A percentile compares a stretch with the other conserved stretches of the same genome.
Evolutionary conservation across 2,113 vertebrate species (phyloP).

Genomic region (Oostethus manadensis): DNA sequence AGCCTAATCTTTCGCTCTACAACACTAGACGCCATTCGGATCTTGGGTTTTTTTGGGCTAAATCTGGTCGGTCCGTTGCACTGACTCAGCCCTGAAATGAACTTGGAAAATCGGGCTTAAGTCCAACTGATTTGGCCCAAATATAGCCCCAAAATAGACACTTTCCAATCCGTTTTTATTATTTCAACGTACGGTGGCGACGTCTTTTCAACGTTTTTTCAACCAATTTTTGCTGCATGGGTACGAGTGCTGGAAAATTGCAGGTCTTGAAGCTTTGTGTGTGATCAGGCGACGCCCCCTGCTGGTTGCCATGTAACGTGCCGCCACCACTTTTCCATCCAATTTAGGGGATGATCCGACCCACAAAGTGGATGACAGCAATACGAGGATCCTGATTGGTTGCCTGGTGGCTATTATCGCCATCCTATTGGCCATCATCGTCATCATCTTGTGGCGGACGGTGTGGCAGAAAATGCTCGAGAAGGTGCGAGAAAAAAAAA

Average conservation of each 20-base stretch:
- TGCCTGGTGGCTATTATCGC: conserved; percentile 95
- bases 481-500: conserved; percentile 77
- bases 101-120: no score
- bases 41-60: no score
- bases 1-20: background rate
- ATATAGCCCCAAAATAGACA: no score
- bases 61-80: no score
- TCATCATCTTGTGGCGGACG: conserved; percentile 96
- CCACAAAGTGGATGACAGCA: conserved; percentile 92
- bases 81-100: no score
- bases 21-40: no score
- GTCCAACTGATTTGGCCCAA: no score
- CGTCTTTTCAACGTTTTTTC: no score
- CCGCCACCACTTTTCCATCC: conserved; percentile 14
- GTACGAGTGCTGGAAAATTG: background rate
- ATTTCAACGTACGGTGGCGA: no score
- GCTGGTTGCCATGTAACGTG: conserved; percentile 19
- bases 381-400: conserved; percentile 89
- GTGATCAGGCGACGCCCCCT: conserved; percentile 47
- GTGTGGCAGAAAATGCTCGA: conserved; percentile 99
- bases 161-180: no score
- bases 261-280: background rate
- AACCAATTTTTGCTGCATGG: no score
- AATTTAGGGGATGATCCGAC: conserved; percentile 77
- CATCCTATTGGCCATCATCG: conserved; percentile 88